Evolutionary conservation across 2,113 vertebrate genomes (phyloP), one percentile per base, ranked within the genome.

Genomic region (Percina caprodes): DNA sequence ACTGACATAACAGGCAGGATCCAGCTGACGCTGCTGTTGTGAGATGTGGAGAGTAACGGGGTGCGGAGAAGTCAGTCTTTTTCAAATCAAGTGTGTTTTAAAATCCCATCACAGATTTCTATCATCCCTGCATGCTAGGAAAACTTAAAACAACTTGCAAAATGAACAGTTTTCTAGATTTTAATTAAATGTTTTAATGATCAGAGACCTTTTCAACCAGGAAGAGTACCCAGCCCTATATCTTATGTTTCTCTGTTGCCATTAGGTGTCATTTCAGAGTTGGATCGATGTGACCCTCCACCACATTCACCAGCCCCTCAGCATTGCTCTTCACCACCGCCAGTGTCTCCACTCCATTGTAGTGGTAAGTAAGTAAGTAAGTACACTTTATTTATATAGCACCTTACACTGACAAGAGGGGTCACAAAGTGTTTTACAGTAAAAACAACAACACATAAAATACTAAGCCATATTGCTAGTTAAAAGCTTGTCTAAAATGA

Each of bases 21-120:
- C 52, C 66, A 60, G 67, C 54, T 77, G 77, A 85, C 46, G 39
- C 54, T 69, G 59, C 46, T 30, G 26, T 30, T 68, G 55, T n/a
- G 24, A 60, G 1, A 4, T 49, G 70, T n/a, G 26, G 21, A 67
- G 46, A 6, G 24, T 2, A 24, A 6, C 13, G 12, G 5, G 65
- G 42, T 2, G 21, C n/a, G n/a, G n/a, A 33, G 56, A 51, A 39
- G 51, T 67, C 45, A 15, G 9, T 13, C 35, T 45, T 24, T 56
- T 58, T 19, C 49, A 14, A 33, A 8, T 51, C 66, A 52, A 5
- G 12, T 16, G 26, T 60, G 56, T 30, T 46, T 33, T 45, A 16
- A 30, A 49, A 68, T 51, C 12, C 26, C 65, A 49, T 65, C 19
- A 7, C 18, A 51, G 7, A 30, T 67, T 67, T 19, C 16, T 26